Percentiles rank a stretch among this genome's conserved stretches.
These are phyloP conservation scores for Strigamia maritima DNA, from an alignment of 2,888 invertebrate species.

Conservation along the genomic window DNA sequence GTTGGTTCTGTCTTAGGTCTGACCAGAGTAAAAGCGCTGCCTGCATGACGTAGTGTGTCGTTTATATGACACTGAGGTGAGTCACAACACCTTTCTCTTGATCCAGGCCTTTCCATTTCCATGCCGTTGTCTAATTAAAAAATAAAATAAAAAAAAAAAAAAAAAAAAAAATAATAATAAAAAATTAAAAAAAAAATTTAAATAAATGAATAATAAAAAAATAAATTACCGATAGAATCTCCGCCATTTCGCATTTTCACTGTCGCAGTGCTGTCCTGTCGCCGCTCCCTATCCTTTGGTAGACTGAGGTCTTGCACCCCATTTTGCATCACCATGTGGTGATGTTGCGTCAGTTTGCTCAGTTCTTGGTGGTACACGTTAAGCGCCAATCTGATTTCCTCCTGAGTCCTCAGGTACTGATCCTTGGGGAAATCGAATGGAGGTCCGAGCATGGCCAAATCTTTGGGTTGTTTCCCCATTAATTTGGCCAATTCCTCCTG, in stretches of 20 bases:
- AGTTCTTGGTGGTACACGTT: conserved; percentile 92
- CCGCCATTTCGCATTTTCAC: conserved; percentile 41
- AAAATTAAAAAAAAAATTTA: background rate
- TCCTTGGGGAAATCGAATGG: conserved; percentile 44
- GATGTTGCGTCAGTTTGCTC: conserved; percentile 68
- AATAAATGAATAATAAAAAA: no score
- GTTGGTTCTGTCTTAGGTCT: conserved; percentile 74
- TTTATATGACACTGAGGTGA: conserved; percentile 39
- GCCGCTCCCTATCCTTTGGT: conserved; percentile 62
- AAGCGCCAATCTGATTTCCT: conserved; percentile 82
- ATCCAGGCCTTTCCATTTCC: conserved; percentile 36
- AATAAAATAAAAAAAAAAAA: background rate
- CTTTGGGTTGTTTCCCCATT: conserved; percentile 59
- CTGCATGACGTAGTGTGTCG: conserved; percentile 48
- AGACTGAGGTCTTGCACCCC: conserved; percentile 78
- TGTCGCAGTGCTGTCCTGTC: conserved; percentile 36
- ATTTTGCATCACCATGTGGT: conserved; percentile 41
- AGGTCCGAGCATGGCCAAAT: conserved; percentile 34
- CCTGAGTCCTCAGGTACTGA: conserved; percentile 59
- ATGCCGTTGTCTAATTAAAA: conserved; percentile 9
- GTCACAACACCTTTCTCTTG: conserved; percentile 38
- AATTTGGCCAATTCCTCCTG: conserved; percentile 92
- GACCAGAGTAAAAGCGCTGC: conserved; percentile 74
- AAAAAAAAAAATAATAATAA: background rate
- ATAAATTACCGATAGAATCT: conserved; percentile 4